Evolutionary conservation across 2,888 invertebrate genomes (phyloP), one percentile per base, ranked within the genome.

Genomic region (Melanchra persicariae): DNA sequence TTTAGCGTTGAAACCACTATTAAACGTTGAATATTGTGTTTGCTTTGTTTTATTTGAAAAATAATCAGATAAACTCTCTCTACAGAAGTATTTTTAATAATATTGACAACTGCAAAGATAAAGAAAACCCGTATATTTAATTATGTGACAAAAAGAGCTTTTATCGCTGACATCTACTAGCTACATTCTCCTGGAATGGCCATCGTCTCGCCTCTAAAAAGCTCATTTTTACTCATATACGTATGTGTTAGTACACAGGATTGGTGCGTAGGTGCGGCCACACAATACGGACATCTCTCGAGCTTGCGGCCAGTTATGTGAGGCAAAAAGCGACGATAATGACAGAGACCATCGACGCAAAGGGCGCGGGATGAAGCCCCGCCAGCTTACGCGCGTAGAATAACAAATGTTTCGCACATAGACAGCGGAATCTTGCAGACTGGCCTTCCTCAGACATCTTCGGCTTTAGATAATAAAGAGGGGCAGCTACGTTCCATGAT

Each of bases 261-360:
- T 81, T 84, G 82, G 78, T 83, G 81, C 82, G 86, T 88, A 88
- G 85, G 86, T 87, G 86, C 84, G 86, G 82, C 79, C 84, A 80
- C 85, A 87, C 87, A 88, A 90, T 90, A 88, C 87, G 80, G 70
- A 88, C 88, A 88, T 88, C 88, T 89, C 88, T 84, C 82, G 89
- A 87, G 88, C 90, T 87, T 92, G 93, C 85, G 93, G 91, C 90
- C 91, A 90, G 93, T 92, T 93, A 93, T 93, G 91, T 92, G 93
- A 86, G 91, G 94, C 94, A 95, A 95, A 95, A 95, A 95, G 93
- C 91, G 93, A 93, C 94, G 94, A 94, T 96, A 95, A 96, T 95
- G 95, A 94, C 93, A 91, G 88, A 93, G 92, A 89, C 91, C 93
- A 92, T 93, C 89, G 93, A 91, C 92, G 93, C 91, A 92, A 91